Base-by-base conservation (phyloP, 2,113 vertebrate genomes). In the Rhea americana region DNA sequence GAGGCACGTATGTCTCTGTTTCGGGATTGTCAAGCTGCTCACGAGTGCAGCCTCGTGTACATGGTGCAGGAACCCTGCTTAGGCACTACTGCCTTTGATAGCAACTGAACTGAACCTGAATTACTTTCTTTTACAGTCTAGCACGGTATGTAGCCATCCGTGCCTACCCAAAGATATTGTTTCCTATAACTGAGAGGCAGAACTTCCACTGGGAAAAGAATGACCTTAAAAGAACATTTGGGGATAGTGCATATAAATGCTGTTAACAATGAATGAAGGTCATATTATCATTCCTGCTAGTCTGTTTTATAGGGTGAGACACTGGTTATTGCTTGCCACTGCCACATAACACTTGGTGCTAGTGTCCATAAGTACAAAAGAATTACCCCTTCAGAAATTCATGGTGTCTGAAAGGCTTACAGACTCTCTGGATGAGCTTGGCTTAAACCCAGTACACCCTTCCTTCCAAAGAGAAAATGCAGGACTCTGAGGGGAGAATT, bases 251-350 rank as follows among this genome's bases (percentile, higher is more conserved):
- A 26, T 24, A 73, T 75, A 80, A 89, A 89, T 2, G 2, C 32
- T 51, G 17, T 51, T 66, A 71, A 76, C 2, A 9, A 51, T 85
- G 55, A 82, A 74, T 55, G 30, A 94, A 82, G 83, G 67, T 93
- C 83, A 17, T 32, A 28, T 50, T 24, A 47, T 48, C 41, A 45
- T 90, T 88, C 45, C 30, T 41, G 73, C 41, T 7, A 4, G 1
- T 48, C 61, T 93, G 71, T 87, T 95, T 92, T 93, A 92, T 91
- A 95, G 63, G 78, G 86, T 1, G 1, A 94, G 70, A 87, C n/a
- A 1, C 55, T 39, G 55, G n/a, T 92, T 93, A 89, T 92, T 90
- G 41, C 92, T 87, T 86, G 74, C 47, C 77, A 56, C 62, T 43
- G 62, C 65, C 85, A 56, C 48, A 80, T 62, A 68, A 73, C 70